phyloP scores from a whole-genome alignment of 1,140 invertebrate genomes.

The Drosophila sechellia region DNA sequence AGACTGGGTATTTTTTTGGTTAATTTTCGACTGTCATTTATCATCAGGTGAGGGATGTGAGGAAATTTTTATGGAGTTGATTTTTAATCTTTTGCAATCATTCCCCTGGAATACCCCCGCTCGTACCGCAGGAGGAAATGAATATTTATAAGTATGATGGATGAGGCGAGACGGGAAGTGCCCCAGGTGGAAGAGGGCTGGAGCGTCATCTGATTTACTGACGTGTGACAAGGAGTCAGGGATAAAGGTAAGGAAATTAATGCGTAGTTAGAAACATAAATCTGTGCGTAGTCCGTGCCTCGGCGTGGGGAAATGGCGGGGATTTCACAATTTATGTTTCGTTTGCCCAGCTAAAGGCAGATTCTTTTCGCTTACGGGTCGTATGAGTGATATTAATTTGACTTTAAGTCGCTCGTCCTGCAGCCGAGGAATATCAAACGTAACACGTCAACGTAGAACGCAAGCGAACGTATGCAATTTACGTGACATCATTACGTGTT shows the following conservation, averaged over 20 bases:
- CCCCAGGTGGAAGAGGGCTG: constrained; percentile 1
- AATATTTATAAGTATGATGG: constrained; percentile 84
- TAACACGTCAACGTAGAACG: constrained; percentile 72
- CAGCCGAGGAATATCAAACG: constrained; percentile 47
- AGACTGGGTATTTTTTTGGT: constrained; percentile 33
- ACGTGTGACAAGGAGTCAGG: constrained; percentile 67
- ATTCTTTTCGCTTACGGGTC: constrained; percentile 42
- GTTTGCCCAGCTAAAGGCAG: constrained; percentile 18
- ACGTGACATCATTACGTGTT: constrained; percentile 83
- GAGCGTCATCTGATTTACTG: constrained; percentile 72
- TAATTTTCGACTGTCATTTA: constrained; percentile 82
- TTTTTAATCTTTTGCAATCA: constrained; percentile 84
- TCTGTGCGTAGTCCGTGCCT: constrained; percentile 51
- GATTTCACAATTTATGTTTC: constrained; percentile 73
- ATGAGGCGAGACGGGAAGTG: constrained; percentile 65
- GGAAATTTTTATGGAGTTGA: constrained; percentile 77
- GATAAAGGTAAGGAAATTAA: constrained; percentile 83
- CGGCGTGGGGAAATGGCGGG: constrained; percentile 57
- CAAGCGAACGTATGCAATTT: constrained; percentile 81
- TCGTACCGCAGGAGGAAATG: constrained; percentile 62
- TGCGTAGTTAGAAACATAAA: constrained; percentile 82
- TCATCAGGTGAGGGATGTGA: constrained; percentile 50
- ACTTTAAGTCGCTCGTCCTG: constrained; percentile 65
- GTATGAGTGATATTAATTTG: constrained; percentile 82
- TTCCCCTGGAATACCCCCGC: constrained; percentile 24